phyloP scores from a whole-genome alignment of 2,888 invertebrate species.

The Acanthosoma haemorrhoidale region DNA sequence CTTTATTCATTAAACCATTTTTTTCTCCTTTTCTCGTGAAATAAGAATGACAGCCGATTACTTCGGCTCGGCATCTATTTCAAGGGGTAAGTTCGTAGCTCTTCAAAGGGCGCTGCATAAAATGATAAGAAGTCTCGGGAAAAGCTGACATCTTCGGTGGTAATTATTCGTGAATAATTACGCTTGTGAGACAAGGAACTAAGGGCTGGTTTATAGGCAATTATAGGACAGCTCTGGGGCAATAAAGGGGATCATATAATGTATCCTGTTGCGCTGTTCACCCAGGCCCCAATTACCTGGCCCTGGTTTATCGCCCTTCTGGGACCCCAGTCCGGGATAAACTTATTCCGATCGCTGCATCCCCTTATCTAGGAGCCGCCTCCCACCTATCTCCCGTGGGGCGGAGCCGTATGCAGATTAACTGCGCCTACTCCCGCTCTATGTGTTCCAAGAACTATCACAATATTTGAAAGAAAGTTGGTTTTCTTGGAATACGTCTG shows the following conservation, averaged over 20 bases:
- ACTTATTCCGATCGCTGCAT: constrained; percentile 12
- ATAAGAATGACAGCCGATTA: no score
- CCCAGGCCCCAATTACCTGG: background rate
- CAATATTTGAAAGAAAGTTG: no score
- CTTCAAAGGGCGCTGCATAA: no score
- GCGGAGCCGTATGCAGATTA: constrained; percentile 3
- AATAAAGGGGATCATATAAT: constrained; percentile 12
- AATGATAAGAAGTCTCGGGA: background rate
- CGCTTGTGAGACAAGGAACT: background rate
- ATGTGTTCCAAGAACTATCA: no score
- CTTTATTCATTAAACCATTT: no score
- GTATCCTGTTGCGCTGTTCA: background rate
- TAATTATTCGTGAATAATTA: constrained; percentile 6
- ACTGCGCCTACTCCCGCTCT: background rate
- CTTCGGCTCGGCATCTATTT: no score
- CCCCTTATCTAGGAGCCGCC: background rate
- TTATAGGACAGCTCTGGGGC: constrained; percentile 2
- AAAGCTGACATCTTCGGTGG: background rate
- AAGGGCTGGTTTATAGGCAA: constrained; percentile 5
- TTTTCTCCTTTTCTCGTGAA: no score
- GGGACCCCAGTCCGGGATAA: background rate
- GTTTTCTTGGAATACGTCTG: no score
- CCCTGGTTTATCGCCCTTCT: constrained; percentile 2
- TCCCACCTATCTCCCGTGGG: no score
- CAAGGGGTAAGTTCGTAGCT: no score